Conservation (phyloP, 1,140 invertebrate genomes). For the Saccostrea echinata region DNA sequence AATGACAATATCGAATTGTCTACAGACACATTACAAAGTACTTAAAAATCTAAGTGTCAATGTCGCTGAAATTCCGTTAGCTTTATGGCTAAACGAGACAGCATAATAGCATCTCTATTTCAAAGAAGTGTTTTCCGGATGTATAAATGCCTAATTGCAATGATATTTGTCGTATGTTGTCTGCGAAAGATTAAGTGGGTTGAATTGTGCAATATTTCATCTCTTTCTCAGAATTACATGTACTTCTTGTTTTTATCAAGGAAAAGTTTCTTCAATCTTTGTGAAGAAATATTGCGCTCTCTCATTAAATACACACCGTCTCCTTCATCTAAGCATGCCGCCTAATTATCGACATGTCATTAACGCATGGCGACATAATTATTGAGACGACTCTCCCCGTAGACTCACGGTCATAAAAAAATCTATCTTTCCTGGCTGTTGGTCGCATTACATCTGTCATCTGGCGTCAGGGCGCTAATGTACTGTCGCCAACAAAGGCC, state of each 20-base stretch:
- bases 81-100: not conserved
- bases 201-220: too few species aligned
- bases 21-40: not conserved
- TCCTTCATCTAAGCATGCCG: not conserved
- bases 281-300: not conserved
- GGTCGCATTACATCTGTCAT: conserved; percentile 21
- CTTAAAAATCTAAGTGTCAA: not conserved
- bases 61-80: not conserved
- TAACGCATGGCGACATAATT: conserved; percentile 18
- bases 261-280: too few species aligned
- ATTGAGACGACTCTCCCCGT: not conserved
- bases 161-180: too few species aligned
- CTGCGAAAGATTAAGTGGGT: too few species aligned
- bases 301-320: not conserved
- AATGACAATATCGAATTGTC: too few species aligned
- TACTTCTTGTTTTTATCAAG: too few species aligned
- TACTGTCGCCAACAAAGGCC: conserved; percentile 26
- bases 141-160: not conserved
- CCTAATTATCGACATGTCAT: conserved; percentile 34
- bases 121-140: not conserved
- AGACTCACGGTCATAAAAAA: conserved; percentile 3
- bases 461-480: not conserved
- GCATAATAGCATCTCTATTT: not conserved
- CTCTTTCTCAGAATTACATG: too few species aligned
- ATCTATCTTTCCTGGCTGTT: not conserved